Base-by-base conservation (phyloP, 2,113 vertebrate species). In the Amphiprion ocellaris region DNA sequence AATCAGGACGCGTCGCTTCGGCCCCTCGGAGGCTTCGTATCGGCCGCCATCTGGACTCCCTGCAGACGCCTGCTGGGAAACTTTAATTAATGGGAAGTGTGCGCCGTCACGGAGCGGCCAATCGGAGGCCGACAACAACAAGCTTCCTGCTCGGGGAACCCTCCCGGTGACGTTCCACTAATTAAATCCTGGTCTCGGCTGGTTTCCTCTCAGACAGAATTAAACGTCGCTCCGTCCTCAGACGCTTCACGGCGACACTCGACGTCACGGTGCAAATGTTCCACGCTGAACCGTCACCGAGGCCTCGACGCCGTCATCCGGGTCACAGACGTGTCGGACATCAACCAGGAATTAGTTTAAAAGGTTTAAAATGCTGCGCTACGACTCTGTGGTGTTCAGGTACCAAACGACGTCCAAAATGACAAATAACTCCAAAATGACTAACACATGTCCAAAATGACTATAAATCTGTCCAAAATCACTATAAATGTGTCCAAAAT, bases 21-120 rank as follows among this genome's bases (percentile, higher is more conserved):
- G 2, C 21, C 84, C 86, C 86, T 77, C 70, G 1, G 74, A 87
- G 88, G 89, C 70, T 52, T 64, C 61, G 1, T 56, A 90, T 86
- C 87, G 70, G 65, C 39, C 69, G 39, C 78, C 91, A 91, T 92
- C 90, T 92, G 90, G 91, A 86, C 54, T 87, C 91, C 88, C 88
- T 12, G 60, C 77, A 74, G 91, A 87, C 79, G 30, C 81, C 74
- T 83, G 64, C 71, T 60, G 74, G 88, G 74, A 87, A 91, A 89
- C 83, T 92, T 91, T 92, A 92, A 91, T 92, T 93, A 87, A 88
- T 39, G 80, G 14, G 66, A 73, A 82, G 85, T 41, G 62, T 47
- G 70, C 69, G 68, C 53, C 75, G 81, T 84, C 86, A 77, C 76
- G 79, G 44, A 39, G 79, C 53, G 14, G 63, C 65, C 83, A 65